Evolutionary conservation across 1,140 invertebrate species (phyloP).

Genomic region (Colletes latitarsis): DNA sequence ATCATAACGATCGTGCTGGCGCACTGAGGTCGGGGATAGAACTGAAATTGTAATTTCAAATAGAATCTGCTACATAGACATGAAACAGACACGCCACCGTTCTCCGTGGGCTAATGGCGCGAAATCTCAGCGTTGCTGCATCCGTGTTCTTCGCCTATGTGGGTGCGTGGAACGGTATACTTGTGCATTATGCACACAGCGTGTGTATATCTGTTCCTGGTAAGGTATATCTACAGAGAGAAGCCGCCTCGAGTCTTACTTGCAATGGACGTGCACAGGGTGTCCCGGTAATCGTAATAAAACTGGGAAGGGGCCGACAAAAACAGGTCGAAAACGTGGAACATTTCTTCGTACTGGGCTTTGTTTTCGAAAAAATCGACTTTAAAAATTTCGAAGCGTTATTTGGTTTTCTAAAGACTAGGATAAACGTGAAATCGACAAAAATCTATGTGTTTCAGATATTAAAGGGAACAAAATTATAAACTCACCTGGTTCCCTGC

Average conservation of each 20-base stretch:
- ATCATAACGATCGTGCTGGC: slow-evolving; percentile 14
- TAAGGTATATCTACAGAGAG: slow-evolving; percentile 24
- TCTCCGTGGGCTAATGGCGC: slow-evolving; percentile 24
- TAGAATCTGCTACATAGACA: slow-evolving; percentile 21
- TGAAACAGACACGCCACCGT: slow-evolving; percentile 29
- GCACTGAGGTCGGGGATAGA: neutral
- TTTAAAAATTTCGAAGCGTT: too few relatives aligned
- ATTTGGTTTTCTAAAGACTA: too few relatives aligned
- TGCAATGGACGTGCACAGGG: neutral
- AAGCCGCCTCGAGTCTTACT: slow-evolving; percentile 2
- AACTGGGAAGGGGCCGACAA: too few relatives aligned
- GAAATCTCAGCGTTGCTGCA: slow-evolving; percentile 26
- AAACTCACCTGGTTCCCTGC: too few relatives aligned
- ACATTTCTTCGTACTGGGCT: too few relatives aligned
- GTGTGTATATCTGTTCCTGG: slow-evolving; percentile 24
- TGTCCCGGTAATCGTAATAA: too few relatives aligned
- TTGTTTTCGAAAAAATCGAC: too few relatives aligned
- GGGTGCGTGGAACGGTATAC: slow-evolving; percentile 20
- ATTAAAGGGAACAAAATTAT: too few relatives aligned
- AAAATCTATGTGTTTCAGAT: too few relatives aligned
- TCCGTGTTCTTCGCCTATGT: neutral
- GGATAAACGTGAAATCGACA: too few relatives aligned
- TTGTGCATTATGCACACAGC: slow-evolving; percentile 33
- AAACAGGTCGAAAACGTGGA: too few relatives aligned
- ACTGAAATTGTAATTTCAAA: slow-evolving; percentile 43